A percentile compares a stretch with the other conserved stretches of the same genome.
Conservation (phyloP, 2,888 invertebrate species). For the Synergus itoensis region DNA sequence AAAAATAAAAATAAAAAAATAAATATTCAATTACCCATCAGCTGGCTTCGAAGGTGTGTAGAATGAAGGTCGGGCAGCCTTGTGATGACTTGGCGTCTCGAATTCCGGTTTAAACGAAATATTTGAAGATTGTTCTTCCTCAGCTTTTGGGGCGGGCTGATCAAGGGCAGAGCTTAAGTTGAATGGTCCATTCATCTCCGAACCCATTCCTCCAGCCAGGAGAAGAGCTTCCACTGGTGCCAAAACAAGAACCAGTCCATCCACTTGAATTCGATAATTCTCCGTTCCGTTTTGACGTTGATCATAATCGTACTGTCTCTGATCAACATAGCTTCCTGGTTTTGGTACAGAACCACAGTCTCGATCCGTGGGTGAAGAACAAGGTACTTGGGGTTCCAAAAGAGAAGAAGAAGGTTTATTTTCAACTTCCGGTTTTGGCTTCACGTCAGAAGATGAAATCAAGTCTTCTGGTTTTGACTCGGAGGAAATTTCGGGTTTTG, state of each 20-base stretch:
- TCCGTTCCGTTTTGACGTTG: slow-evolving; percentile 89
- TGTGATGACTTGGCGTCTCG: background rate
- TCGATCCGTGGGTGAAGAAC: background rate
- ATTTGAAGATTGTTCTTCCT: slow-evolving; percentile 41
- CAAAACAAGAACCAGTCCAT: slow-evolving; percentile 84
- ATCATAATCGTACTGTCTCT: slow-evolving; percentile 79
- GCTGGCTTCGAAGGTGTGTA: background rate
- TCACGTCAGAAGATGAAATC: background rate
- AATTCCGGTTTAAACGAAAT: background rate
- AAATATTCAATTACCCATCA: slow-evolving; percentile 13
- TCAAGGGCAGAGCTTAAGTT: slow-evolving; percentile 42
- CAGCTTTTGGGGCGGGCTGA: slow-evolving; percentile 49
- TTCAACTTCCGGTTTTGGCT: background rate
- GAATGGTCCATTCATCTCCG: slow-evolving; percentile 26
- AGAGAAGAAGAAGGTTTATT: background rate
- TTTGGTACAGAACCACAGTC: slow-evolving; percentile 28
- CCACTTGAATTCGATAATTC: slow-evolving; percentile 85
- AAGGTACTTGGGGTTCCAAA: background rate
- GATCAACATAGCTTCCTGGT: background rate
- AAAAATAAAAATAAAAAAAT: too few species aligned
- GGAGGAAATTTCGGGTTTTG: background rate
- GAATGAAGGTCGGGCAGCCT: background rate
- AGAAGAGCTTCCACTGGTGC: slow-evolving; percentile 83
- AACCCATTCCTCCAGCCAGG: slow-evolving; percentile 79
- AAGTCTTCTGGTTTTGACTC: background rate